Percentiles rank a stretch among this genome's conserved stretches.
phyloP scores from a whole-genome alignment of 2,797 vertebrate genomes.

The Tinamus major region DNA sequence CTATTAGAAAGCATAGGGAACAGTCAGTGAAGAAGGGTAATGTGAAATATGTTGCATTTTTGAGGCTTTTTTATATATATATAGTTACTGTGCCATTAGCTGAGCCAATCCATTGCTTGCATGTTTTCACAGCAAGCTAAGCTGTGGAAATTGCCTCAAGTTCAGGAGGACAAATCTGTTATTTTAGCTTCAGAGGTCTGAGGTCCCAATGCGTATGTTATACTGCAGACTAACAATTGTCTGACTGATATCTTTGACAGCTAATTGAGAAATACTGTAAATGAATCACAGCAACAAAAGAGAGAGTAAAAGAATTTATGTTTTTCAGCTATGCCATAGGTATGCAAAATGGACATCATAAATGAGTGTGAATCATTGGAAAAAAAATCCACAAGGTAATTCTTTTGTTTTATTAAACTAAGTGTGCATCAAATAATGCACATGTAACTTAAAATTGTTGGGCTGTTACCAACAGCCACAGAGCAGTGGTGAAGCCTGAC shows the following conservation, averaged over 20 bases:
- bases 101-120: not conserved
- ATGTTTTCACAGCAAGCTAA: not conserved
- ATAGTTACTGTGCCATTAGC: not conserved
- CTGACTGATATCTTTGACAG: not conserved
- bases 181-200: accelerated
- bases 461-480: not conserved
- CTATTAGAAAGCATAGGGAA: not conserved
- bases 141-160: not conserved
- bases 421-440: not conserved
- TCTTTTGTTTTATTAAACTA: not conserved
- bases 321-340: not conserved
- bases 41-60: not conserved
- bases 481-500: not conserved
- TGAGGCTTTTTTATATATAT: not conserved
- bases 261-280: not conserved
- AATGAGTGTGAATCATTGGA: not conserved
- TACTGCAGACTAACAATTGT: not conserved
- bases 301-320: not conserved
- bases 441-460: not conserved
- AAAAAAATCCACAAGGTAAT: not conserved
- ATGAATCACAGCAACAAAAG: not conserved
- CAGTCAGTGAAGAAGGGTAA: not conserved
- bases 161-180: not conserved
- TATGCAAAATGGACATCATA: not conserved
- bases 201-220: not conserved